phyloP scores from a whole-genome alignment of 2,113 vertebrate species.

The Capreolus pygargus region DNA sequence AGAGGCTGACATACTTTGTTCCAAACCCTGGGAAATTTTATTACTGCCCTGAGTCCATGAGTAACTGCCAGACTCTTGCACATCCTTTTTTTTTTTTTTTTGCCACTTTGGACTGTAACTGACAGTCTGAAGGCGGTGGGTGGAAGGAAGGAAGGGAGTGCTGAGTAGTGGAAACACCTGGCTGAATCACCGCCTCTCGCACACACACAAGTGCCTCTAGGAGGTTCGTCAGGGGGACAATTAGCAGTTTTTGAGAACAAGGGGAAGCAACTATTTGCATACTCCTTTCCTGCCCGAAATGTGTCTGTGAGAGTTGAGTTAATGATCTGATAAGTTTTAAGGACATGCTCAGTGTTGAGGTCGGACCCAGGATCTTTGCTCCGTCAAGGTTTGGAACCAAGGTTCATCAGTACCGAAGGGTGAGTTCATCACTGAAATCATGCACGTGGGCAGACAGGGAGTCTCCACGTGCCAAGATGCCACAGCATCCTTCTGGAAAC shows the following conservation, averaged over 20 bases:
- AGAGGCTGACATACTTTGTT: background rate
- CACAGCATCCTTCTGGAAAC: background rate
- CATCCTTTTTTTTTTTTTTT: background rate
- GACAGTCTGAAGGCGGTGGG: background rate
- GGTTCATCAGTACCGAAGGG: rapidly evolving
- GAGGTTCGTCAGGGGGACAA: background rate
- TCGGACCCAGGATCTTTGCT: background rate
- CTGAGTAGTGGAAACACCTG: background rate
- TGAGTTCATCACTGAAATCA: background rate
- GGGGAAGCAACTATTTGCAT: background rate
- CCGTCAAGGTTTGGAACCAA: background rate
- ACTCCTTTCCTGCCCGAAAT: slow-evolving; percentile 14
- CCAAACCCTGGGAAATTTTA: background rate
- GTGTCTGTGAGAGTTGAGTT: background rate
- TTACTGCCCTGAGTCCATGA: background rate
- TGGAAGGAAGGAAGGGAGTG: background rate
- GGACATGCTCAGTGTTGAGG: background rate
- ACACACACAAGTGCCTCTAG: background rate
- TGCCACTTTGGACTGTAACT: background rate
- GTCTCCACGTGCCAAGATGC: rapidly evolving
- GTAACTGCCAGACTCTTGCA: background rate
- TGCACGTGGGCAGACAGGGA: rapidly evolving
- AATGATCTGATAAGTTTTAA: background rate
- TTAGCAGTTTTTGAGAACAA: background rate
- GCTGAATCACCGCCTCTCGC: background rate